Conservation (phyloP, 2,113 vertebrate species). For the Nannobrachium achirus region DNA sequence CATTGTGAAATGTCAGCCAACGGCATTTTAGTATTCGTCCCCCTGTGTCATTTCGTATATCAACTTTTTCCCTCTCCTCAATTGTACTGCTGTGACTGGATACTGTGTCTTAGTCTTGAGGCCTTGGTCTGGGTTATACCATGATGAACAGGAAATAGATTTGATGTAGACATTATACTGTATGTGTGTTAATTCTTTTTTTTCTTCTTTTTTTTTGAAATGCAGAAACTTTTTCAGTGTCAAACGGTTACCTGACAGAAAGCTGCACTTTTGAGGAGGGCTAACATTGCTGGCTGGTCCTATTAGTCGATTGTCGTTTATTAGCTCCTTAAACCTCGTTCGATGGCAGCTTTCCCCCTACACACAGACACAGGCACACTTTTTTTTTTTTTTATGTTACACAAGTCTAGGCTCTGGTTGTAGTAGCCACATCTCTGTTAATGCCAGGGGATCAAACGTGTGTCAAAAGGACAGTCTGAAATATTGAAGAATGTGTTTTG, state of each 20-base stretch:
- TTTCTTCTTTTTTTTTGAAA: conserved; percentile 37
- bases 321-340: conserved; percentile 37
- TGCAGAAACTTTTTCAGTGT: conserved; percentile 24
- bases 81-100: conserved; percentile 65
- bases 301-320: conserved; percentile 54
- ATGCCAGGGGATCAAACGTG: conserved; percentile 11
- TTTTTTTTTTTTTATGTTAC: conserved; percentile 25
- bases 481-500: conserved; percentile 67
- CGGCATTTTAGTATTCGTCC: conserved; percentile 49
- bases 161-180: conserved; percentile 37
- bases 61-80: conserved; percentile 56
- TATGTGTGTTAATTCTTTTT: conserved; percentile 36
- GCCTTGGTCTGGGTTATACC: conserved; percentile 48
- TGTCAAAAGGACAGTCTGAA: conserved; percentile 34
- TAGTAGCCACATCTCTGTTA: conserved; percentile 19
- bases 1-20: conserved; percentile 56
- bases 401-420: conserved; percentile 26
- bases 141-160: conserved; percentile 42
- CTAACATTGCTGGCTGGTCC: conserved; percentile 43
- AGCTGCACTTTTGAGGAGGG: conserved; percentile 64
- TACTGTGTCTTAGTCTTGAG: conserved; percentile 65
- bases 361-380: too few species aligned
- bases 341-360: conserved; percentile 58
- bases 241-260: conserved; percentile 37
- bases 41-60: conserved; percentile 44